Conservation (phyloP, 23 tunicate genomes). For the Trididemnum miniatum region DNA sequence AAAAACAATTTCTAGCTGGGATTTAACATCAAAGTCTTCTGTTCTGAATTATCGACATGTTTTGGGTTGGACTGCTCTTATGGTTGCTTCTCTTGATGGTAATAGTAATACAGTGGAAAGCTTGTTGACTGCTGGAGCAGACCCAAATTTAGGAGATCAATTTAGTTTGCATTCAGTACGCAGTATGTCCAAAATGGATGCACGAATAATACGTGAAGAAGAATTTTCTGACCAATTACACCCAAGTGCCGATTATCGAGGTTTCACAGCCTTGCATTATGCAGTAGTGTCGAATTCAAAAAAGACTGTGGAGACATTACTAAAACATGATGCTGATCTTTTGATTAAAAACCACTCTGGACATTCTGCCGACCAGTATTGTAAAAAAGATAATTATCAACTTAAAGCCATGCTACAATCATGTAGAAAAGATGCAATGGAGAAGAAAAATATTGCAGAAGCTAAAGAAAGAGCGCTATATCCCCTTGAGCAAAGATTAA, state of each 20-base stretch:
- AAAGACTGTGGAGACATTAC: constrained; percentile 39
- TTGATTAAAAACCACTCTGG: constrained; percentile 71
- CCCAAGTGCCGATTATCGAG: constrained; percentile 66
- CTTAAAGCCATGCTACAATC: constrained; percentile 23
- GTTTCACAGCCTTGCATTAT: constrained; percentile 91
- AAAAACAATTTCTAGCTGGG: constrained; percentile 4
- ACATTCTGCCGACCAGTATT: constrained; percentile 60
- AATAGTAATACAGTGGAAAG: constrained; percentile 12
- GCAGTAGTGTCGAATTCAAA: constrained; percentile 64
- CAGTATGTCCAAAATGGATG: constrained; percentile 19
- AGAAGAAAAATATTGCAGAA: constrained; percentile 31
- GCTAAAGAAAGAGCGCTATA: constrained; percentile 73
- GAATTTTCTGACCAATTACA: constrained; percentile 49
- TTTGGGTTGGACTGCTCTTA: constrained; percentile 94
- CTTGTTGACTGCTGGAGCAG: constrained; percentile 79
- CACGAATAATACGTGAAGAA: constrained; percentile 47
- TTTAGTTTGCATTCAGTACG: not conserved
- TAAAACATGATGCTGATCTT: constrained; percentile 80
- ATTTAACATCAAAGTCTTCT: constrained; percentile 19
- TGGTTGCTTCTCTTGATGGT: constrained; percentile 73
- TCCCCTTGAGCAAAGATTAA: constrained; percentile 82
- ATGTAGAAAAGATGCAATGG: constrained; percentile 43
- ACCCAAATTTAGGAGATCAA: constrained; percentile 73
- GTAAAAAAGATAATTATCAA: constrained; percentile 27
- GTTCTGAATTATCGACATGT: constrained; percentile 60